A percentile compares a stretch with the other conserved stretches of the same genome.
These are phyloP conservation scores for Xestia sexstrigata DNA, from an alignment of 2,888 invertebrate genomes.

Conservation along the genomic window DNA sequence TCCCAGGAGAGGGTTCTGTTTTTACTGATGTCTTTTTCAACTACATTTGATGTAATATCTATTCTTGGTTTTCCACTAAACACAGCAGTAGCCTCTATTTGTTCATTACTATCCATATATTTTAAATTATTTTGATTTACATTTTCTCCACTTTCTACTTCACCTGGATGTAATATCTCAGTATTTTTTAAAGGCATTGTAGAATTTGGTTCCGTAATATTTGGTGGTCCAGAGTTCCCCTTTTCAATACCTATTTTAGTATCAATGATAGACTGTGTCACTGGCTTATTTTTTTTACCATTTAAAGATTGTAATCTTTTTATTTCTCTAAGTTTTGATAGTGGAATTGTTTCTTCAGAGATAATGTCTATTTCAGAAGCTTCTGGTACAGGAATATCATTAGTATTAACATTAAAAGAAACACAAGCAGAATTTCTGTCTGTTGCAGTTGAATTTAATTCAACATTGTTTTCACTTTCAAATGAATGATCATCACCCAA, in stretches of 20 bases:
- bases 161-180: conserved; percentile 9
- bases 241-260: conserved; percentile 50
- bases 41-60: conserved; percentile 9
- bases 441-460: conserved; percentile 23
- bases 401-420: conserved; percentile 5
- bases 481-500: conserved; percentile 52
- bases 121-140: conserved; percentile 6
- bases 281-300: conserved; percentile 64
- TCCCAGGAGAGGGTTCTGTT: background rate
- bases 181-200: conserved; percentile 6
- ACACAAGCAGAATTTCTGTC: conserved; percentile 2
- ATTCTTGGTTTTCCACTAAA: background rate
- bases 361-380: conserved; percentile 74
- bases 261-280: conserved; percentile 67
- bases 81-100: conserved; percentile 1
- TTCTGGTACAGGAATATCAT: conserved; percentile 25
- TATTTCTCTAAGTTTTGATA: conserved; percentile 66
- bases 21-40: conserved; percentile 9
- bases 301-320: conserved; percentile 56
- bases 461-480: conserved; percentile 46
- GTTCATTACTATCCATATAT: background rate
- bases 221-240: background rate
- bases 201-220: background rate
- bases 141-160: conserved; percentile 7
- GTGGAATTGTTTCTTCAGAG: conserved; percentile 74